Evolutionary conservation across 2,113 vertebrate species (phyloP).

Genomic region (Camarhynchus parvulus): DNA sequence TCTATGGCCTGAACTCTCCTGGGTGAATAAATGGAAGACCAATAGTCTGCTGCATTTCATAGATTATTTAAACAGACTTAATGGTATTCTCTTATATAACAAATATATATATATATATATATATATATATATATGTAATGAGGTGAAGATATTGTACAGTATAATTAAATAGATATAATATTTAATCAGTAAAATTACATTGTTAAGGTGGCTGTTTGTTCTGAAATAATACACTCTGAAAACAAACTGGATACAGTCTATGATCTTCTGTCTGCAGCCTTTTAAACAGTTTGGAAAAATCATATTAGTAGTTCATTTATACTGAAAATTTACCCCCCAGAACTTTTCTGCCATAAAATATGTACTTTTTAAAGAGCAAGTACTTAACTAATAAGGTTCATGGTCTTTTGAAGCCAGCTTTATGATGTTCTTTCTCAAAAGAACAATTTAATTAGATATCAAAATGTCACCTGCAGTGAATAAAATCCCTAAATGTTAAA

Average conservation of each 20-base stretch:
- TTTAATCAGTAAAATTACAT: not conserved
- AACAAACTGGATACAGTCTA: not conserved
- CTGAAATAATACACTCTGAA: conserved; percentile 4
- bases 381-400: conserved; percentile 34
- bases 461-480: conserved; percentile 51
- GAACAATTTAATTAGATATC: conserved; percentile 56
- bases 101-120: not conserved
- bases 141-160: not conserved
- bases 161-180: not conserved
- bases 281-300: not conserved
- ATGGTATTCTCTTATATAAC: not conserved
- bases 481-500: conserved; percentile 36
- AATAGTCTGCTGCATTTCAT: not conserved
- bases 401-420: conserved; percentile 34
- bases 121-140: not conserved
- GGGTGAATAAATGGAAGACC: not conserved
- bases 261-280: not conserved
- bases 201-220: not conserved
- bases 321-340: not conserved
- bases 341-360: conserved; percentile 15
- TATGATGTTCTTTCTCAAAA: conserved; percentile 42
- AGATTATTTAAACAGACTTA: conserved; percentile 21
- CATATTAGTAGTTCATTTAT: not conserved
- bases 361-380: conserved; percentile 24
- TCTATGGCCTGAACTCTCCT: not conserved